Evolutionary conservation across 2,113 vertebrate species (phyloP).

Genomic region (Astatotilapia flaviijosephi): DNA sequence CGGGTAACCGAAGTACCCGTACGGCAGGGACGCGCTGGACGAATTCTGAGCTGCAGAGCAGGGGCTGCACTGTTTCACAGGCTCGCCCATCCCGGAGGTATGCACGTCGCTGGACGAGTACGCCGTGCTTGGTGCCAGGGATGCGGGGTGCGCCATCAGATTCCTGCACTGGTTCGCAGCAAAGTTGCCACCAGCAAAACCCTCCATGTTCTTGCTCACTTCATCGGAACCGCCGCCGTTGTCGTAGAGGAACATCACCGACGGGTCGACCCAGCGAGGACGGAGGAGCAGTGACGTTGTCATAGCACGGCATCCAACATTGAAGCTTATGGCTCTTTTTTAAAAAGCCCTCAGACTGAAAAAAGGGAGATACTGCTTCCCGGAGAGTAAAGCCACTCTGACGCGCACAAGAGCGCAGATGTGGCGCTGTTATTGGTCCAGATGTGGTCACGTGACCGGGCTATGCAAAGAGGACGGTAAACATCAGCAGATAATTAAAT

Average conservation of each 20-base stretch:
- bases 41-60: conserved; percentile 91
- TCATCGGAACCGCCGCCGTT: conserved; percentile 85
- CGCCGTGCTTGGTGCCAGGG: conserved; percentile 83
- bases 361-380: conserved; percentile 80
- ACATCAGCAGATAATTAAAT: conserved; percentile 80
- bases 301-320: conserved; percentile 97
- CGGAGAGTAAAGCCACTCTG: conserved; percentile 78
- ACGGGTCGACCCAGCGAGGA: conserved; percentile 97
- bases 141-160: conserved; percentile 92
- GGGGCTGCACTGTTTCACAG: conserved; percentile 93
- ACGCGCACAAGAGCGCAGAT: conserved; percentile 82
- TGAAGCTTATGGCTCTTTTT: conserved; percentile 90
- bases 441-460: conserved; percentile 73
- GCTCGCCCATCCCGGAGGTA: conserved; percentile 82
- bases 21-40: conserved; percentile 88
- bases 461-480: conserved; percentile 90
- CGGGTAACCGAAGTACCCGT: conserved; percentile 95
- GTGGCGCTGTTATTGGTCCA: conserved; percentile 77
- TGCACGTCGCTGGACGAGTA: conserved; percentile 79
- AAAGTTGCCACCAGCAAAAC: conserved; percentile 86
- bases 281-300: conserved; percentile 99
- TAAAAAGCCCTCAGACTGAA: conserved; percentile 94
- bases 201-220: conserved; percentile 97
- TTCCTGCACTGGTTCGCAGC: conserved; percentile 93
- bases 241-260: conserved; percentile 99